Base-by-base conservation (phyloP, 2,113 vertebrate species). In the Ammodytes marinus region DNA sequence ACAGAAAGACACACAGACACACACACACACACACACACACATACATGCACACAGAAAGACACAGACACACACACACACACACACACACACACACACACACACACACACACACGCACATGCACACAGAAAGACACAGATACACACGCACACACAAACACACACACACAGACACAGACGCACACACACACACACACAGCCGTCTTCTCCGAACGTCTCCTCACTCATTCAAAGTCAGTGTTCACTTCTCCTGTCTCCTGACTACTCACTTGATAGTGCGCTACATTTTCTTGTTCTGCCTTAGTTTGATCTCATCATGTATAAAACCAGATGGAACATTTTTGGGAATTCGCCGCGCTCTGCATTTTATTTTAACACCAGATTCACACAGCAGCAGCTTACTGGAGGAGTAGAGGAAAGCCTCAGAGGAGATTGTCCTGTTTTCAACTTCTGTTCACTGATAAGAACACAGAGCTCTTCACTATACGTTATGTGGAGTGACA, bases 231-330 rank as follows among this genome's bases (percentile, higher is more conserved):
- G 27, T 40, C n/a, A 53, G 63, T 6, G 69, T 74, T 61, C 58
- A 15, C 61, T 4, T 19, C 68, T 49, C 53, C 58, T 17, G 46
- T 53, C 70, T 43, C 52, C 65, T 59, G 67, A 64, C 79, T 71
- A 1, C 54, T n/a, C 52, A 19, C 3, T 7, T 79, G 79, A 57
- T 67, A 73, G 53, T 45, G 58, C 68, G 15, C 1, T 59, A 57
- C 17, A 52, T 55, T 64, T 77, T 3, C 72, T 50, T 60, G 7
- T 65, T 27, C 39, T 0, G 3, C n/a, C n/a, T 47, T 49, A n/a
- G 63, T 84, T 74, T 66, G 76, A 85, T 83, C 69, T 55, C 17
- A 55, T 80, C 65, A 4, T 67, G 65, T 68, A 63, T 78, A 79
- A 68, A 19, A 70, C 63, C 64, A 64, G 59, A 69, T 55, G 17